Conservation (phyloP, 2,888 invertebrate species). For the Zaprionus bogoriensis region DNA sequence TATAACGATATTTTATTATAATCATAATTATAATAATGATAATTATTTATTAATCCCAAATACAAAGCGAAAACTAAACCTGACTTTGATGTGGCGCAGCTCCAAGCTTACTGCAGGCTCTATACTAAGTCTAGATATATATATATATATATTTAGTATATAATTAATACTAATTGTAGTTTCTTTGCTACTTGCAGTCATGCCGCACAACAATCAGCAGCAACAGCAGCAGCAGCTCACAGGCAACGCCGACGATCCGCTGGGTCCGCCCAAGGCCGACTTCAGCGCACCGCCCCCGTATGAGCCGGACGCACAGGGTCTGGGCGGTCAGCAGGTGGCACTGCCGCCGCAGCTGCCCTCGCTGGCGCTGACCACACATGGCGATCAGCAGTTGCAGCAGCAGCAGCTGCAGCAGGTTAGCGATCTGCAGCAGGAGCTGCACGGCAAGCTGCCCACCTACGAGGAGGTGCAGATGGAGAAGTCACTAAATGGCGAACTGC, state of each 20-base stretch:
- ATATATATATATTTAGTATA: too few relatives aligned
- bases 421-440: conserved; percentile 74
- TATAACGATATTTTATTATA: background rate
- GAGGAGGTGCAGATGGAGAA: conserved; percentile 96
- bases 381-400: background rate
- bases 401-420: background rate
- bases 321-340: conserved; percentile 46
- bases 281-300: conserved; percentile 95
- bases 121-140: too few relatives aligned
- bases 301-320: conserved; percentile 84
- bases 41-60: conserved; percentile 59
- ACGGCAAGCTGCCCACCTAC: conserved; percentile 92
- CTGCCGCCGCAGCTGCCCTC: conserved; percentile 72
- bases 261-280: conserved; percentile 92
- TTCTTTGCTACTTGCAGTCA: conserved; percentile 33
- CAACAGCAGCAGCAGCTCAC: too few relatives aligned
- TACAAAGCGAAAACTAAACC: conserved; percentile 24
- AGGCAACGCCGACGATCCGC: conserved; percentile 83
- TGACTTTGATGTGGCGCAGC: conserved; percentile 4
- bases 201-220: conserved; percentile 68
- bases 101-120: too few relatives aligned
- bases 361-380: conserved; percentile 46
- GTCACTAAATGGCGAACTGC: conserved; percentile 88
- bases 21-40: conserved; percentile 11
- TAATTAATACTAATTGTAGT: background rate